Conservation (phyloP, 2,113 vertebrate species). For the Anolis carolinensis region DNA sequence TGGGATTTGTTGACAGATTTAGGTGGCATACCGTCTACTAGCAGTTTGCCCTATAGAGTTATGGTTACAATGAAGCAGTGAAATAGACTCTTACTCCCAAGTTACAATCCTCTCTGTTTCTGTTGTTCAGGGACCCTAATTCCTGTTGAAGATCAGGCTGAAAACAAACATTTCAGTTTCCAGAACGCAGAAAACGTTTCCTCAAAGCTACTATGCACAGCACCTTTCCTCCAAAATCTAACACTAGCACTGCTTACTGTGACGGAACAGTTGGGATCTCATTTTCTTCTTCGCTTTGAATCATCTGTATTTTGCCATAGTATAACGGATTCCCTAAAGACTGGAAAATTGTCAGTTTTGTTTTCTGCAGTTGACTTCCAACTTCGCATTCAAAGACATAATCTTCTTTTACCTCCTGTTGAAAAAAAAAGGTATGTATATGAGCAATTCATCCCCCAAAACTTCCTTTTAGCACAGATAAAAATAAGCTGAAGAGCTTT, state of each 20-base stretch:
- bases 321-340: slow-evolving; percentile 93
- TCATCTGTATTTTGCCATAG: slow-evolving; percentile 94
- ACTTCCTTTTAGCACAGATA: neutral
- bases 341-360: slow-evolving; percentile 93
- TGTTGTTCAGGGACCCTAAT: too few species aligned
- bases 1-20: too few species aligned
- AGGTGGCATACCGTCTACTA: too few species aligned
- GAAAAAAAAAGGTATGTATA: slow-evolving; percentile 39
- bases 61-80: too few species aligned
- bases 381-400: slow-evolving; percentile 97
- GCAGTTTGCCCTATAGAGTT: too few species aligned
- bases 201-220: neutral
- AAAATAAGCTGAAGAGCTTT: neutral
- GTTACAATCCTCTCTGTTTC: too few species aligned
- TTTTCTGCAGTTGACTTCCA: slow-evolving; percentile 89
- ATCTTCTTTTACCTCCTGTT: slow-evolving; percentile 93
- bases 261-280: slow-evolving; percentile 86
- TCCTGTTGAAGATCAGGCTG: too few species aligned
- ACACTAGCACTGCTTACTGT: slow-evolving; percentile 80
- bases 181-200: neutral
- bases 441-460: neutral
- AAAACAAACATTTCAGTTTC: neutral
- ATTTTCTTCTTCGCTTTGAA: slow-evolving; percentile 86
- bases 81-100: too few species aligned
- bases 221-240: neutral